phyloP scores from a whole-genome alignment of 2,797 vertebrate genomes.

The Pithecia hirsuta region DNA sequence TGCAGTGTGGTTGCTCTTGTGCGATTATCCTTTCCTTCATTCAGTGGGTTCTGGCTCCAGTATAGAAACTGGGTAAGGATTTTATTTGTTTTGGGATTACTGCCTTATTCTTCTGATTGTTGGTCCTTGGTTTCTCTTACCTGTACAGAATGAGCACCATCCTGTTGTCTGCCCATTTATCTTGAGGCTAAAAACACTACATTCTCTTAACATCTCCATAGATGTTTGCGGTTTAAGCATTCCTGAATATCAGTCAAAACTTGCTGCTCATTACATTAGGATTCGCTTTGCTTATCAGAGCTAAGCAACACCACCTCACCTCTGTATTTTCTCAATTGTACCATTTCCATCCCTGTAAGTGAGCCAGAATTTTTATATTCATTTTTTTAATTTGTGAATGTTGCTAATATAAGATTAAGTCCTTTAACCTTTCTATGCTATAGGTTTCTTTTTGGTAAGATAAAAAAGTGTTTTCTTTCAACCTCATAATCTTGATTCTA shows the following conservation, averaged over 20 bases:
- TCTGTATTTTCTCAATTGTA: background rate
- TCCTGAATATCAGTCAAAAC: background rate
- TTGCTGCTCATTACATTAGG: background rate
- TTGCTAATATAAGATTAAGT: background rate
- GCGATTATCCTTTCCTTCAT: background rate
- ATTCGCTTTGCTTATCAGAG: background rate
- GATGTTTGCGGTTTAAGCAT: background rate
- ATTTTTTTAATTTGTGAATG: background rate
- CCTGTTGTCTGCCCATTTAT: background rate
- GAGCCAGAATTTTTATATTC: background rate
- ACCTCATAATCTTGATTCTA: background rate
- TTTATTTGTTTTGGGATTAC: background rate
- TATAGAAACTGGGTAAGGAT: background rate
- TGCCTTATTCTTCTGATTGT: background rate
- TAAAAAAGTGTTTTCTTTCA: background rate
- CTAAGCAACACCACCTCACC: background rate
- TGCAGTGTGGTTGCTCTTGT: background rate
- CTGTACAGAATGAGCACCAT: background rate
- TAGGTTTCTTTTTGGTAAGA: background rate
- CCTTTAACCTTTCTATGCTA: background rate
- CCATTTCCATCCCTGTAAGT: background rate
- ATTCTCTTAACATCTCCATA: background rate
- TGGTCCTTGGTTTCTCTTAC: background rate
- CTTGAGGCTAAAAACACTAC: background rate
- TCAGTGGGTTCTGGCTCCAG: background rate